These are phyloP conservation scores for Melanocharis versteri DNA, from an alignment of 2,113 vertebrate species.

Conservation along the genomic window DNA sequence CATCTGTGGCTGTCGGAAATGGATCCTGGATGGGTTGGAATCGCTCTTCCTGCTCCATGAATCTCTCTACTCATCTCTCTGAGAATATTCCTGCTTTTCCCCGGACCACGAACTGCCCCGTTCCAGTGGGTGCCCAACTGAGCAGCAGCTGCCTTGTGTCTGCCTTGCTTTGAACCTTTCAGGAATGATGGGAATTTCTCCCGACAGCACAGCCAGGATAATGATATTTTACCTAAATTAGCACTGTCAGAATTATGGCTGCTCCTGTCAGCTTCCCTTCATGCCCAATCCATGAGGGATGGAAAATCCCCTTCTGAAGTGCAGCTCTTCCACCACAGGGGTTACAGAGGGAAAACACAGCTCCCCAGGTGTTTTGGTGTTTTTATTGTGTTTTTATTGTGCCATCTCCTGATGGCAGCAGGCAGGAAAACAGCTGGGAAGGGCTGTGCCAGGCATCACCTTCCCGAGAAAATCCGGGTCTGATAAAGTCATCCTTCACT, in stretches of 20 bases:
- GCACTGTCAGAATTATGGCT: not conserved
- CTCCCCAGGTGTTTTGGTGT: not conserved
- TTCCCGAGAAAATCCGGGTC: not conserved
- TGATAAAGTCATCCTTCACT: not conserved
- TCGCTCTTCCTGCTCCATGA: not conserved
- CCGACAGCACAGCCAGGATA: not conserved
- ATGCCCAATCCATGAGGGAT: not conserved
- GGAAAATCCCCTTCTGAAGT: not conserved
- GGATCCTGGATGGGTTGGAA: not conserved
- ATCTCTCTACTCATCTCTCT: not conserved
- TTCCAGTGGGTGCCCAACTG: not conserved
- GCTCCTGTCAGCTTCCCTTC: not conserved
- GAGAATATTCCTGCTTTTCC: not conserved
- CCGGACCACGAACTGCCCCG: too few relatives aligned
- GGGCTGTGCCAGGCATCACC: not conserved
- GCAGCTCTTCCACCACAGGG: not conserved
- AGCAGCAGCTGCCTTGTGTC: not conserved
- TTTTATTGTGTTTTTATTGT: not conserved
- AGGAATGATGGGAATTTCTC: not conserved
- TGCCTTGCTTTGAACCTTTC: not conserved
- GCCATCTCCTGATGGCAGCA: not conserved
- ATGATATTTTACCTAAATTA: not conserved
- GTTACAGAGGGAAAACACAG: rapidly evolving
- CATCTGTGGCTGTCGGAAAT: not conserved
- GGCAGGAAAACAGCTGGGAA: not conserved